Percentiles rank a stretch among this genome's conserved stretches.
phyloP scores from a whole-genome alignment of 2,888 invertebrate species.

The Odontothrips loti region DNA sequence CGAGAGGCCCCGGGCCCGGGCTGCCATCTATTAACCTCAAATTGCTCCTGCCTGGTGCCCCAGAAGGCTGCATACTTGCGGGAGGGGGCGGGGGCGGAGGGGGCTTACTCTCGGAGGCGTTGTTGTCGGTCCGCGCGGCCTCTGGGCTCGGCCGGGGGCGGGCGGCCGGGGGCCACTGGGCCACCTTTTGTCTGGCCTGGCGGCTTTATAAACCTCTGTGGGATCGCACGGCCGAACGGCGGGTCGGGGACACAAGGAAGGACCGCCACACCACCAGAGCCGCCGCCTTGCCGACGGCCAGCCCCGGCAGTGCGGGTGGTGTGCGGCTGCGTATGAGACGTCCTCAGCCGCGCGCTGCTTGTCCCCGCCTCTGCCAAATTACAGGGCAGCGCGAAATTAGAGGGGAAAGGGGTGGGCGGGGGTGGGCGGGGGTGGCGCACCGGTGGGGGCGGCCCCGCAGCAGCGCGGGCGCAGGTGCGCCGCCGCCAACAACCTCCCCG shows the following conservation, averaged over 20 bases:
- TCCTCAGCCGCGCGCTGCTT: neutral
- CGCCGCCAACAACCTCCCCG: no score
- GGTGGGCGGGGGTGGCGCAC: no score
- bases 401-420: no score
- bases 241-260: no score
- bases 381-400: no score
- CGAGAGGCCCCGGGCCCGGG: neutral
- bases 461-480: no score
- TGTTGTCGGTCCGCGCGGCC: neutral
- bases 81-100: neutral
- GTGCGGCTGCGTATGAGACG: neutral
- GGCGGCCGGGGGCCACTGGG: neutral
- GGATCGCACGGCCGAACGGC: no score
- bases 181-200: neutral
- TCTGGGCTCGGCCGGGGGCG: neutral
- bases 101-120: neutral
- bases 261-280: no score
- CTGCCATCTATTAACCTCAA: neutral
- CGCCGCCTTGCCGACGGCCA: no score
- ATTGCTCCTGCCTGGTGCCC: neutral
- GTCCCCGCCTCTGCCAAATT: no score
- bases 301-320: no score
- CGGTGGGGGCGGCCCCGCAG: no score
- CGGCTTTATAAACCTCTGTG: neutral
- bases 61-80: neutral